Conservation (phyloP, 2,113 vertebrate species). For the Cyprinus carpio region DNA sequence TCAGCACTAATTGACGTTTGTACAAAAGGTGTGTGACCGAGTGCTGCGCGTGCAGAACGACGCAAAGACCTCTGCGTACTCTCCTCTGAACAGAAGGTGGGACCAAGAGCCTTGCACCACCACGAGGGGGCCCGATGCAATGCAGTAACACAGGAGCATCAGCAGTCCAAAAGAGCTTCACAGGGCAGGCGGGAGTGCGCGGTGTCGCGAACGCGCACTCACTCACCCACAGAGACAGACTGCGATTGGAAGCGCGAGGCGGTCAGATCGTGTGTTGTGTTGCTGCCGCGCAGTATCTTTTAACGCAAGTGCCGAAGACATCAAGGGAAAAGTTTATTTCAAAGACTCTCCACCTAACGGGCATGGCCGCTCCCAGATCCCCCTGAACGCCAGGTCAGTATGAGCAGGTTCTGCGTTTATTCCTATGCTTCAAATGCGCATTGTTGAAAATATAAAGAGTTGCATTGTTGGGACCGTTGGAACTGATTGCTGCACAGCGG, state of each 20-base stretch:
- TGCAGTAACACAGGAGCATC: conserved; percentile 31
- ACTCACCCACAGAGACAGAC: conserved; percentile 19
- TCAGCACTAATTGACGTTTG: too few relatives aligned
- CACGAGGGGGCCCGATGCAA: conserved; percentile 34
- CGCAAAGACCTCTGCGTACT: background rate
- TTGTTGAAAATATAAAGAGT: conserved; percentile 37
- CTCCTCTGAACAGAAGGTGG: background rate
- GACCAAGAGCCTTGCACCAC: background rate
- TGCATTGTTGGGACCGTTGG: conserved; percentile 21
- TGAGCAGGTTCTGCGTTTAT: background rate
- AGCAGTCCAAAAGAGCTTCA: conserved; percentile 7
- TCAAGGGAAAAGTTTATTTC: conserved; percentile 41
- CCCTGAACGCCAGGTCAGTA: conserved; percentile 50
- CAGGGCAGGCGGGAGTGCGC: conserved; percentile 32
- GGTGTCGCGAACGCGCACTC: background rate
- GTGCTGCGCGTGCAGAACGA: background rate
- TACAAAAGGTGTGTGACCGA: background rate
- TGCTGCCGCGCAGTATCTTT: conserved; percentile 24
- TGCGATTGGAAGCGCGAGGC: conserved; percentile 35
- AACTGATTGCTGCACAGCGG: conserved; percentile 44
- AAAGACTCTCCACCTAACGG: background rate
- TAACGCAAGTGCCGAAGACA: background rate
- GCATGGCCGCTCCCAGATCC: conserved; percentile 22
- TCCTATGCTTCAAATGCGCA: conserved; percentile 10
- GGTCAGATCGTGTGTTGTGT: conserved; percentile 25